Percentiles rank a stretch among this genome's conserved stretches.
These are phyloP conservation scores for Philopedon plagiatum DNA, from an alignment of 2,888 invertebrate genomes.

Conservation along the genomic window DNA sequence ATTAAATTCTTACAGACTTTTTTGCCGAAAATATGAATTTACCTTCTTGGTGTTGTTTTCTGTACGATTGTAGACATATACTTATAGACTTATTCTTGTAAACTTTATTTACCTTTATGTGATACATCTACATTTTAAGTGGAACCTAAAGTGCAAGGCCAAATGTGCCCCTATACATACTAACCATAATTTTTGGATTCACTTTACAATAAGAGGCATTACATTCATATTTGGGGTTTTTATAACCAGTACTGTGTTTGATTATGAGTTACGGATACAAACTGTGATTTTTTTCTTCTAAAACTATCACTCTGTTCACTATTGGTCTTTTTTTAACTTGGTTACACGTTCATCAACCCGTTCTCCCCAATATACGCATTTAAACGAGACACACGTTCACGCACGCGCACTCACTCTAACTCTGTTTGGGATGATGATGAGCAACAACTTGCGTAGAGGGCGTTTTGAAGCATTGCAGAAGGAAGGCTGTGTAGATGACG, in stretches of 20 bases:
- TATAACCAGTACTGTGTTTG: not conserved
- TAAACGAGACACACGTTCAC: not conserved
- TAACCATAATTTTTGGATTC: constrained; percentile 13
- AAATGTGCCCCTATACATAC: too few relatives aligned
- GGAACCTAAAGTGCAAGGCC: too few relatives aligned
- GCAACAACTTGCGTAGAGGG: constrained; percentile 75
- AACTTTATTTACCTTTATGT: too few relatives aligned
- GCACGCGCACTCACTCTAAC: constrained; percentile 38
- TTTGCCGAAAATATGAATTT: too few relatives aligned
- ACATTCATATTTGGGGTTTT: not conserved
- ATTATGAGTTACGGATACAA: too few relatives aligned
- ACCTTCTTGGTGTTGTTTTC: too few relatives aligned
- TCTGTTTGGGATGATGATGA: constrained; percentile 78
- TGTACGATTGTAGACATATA: too few relatives aligned
- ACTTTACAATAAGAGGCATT: not conserved
- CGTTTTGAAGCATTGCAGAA: constrained; percentile 90
- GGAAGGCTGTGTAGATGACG: constrained; percentile 90
- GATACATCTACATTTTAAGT: too few relatives aligned
- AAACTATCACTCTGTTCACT: not conserved
- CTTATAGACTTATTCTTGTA: too few relatives aligned
- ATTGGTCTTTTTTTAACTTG: too few relatives aligned
- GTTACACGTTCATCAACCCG: not conserved
- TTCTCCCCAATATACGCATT: not conserved
- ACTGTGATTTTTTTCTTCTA: too few relatives aligned
- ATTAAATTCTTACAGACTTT: too few relatives aligned